Evolutionary conservation across 2,113 vertebrate species (phyloP).

Genomic region (Dicrurus megarhynchus): DNA sequence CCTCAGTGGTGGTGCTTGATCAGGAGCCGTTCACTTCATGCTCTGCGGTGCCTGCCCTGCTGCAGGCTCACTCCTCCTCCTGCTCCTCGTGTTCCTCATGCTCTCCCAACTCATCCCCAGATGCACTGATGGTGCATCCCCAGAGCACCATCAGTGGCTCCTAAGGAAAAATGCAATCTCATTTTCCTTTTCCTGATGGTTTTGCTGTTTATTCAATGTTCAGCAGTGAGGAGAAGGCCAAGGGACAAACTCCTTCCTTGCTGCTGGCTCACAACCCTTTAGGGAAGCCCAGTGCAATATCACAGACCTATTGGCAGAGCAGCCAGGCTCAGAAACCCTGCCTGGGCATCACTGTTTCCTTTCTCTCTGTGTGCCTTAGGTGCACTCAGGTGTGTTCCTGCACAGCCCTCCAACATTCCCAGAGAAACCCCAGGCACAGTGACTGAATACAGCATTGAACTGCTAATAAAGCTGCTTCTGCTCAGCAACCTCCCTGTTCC

Average conservation of each 20-base stretch:
- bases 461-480: not conserved
- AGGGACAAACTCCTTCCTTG: not conserved
- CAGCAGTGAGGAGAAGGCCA: not conserved
- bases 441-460: rapidly evolving
- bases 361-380: not conserved
- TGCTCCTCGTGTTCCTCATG: not conserved
- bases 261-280: not conserved
- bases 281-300: not conserved
- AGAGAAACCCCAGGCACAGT: not conserved
- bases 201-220: not conserved
- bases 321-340: not conserved
- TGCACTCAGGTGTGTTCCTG: not conserved
- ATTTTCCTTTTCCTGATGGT: not conserved
- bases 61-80: not conserved
- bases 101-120: rapidly evolving
- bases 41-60: not conserved
- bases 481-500: not conserved
- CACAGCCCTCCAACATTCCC: rapidly evolving
- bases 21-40: not conserved
- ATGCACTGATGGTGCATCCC: too few relatives aligned
- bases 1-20: not conserved
- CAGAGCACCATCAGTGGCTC: rapidly evolving
- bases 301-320: rapidly evolving
- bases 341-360: not conserved
- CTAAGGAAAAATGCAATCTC: not conserved